phyloP scores from a whole-genome alignment of 2,113 vertebrate genomes.

The Climacteris rufus region DNA sequence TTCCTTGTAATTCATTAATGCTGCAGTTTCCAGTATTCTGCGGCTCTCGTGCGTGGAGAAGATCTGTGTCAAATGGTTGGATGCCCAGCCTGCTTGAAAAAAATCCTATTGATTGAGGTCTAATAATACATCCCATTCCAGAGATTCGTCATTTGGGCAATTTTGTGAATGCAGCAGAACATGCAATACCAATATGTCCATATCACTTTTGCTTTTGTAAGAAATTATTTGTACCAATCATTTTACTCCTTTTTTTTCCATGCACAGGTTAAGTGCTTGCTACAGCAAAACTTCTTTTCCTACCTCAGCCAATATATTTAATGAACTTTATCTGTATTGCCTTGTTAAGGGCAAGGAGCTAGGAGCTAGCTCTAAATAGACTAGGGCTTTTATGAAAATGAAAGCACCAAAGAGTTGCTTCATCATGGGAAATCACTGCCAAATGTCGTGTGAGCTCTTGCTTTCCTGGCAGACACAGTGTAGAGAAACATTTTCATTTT shows the following conservation, averaged over 20 bases:
- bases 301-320: constrained; percentile 25
- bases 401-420: constrained; percentile 23
- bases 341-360: neutral
- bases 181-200: neutral
- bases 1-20: constrained; percentile 1
- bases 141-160: neutral
- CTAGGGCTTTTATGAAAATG: constrained; percentile 57
- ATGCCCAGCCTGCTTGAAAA: constrained; percentile 42
- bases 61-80: constrained; percentile 17
- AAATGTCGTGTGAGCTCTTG: constrained; percentile 10
- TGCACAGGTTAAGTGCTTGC: constrained; percentile 7
- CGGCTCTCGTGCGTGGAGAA: neutral
- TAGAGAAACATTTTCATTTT: constrained; percentile 7
- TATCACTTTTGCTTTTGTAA: neutral
- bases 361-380: constrained; percentile 7
- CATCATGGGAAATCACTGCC: constrained; percentile 46
- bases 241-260: neutral
- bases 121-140: neutral
- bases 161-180: neutral
- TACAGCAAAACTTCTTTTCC: constrained; percentile 15
- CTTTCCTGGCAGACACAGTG: neutral
- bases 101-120: neutral
- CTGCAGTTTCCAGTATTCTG: neutral
- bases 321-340: constrained; percentile 27
- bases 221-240: constrained; percentile 17